phyloP scores from a whole-genome alignment of 2,888 invertebrate genomes.

The Pomacea canaliculata region DNA sequence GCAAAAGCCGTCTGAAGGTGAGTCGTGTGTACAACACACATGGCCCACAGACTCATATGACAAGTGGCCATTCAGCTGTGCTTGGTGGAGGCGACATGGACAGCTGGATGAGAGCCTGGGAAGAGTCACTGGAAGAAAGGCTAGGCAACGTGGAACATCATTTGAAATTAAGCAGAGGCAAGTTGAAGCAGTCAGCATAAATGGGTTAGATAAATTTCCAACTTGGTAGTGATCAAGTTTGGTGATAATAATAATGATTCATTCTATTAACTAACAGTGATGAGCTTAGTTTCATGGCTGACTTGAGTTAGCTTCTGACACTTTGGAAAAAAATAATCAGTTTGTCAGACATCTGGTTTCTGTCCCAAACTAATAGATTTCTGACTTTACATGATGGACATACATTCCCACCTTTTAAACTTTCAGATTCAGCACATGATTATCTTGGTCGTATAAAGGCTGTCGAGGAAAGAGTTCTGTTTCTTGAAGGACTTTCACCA shows the following conservation, averaged over 20 bases:
- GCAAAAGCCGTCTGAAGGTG: constrained; percentile 82
- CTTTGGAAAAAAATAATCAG: no score
- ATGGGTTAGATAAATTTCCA: no score
- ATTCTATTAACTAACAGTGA: no score
- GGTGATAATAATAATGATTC: no score
- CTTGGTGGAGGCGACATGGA: background rate
- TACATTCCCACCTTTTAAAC: no score
- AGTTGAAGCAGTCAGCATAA: background rate
- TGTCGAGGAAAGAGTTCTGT: constrained; percentile 81
- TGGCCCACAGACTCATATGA: constrained; percentile 58
- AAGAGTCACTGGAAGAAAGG: constrained; percentile 78
- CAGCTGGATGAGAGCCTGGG: constrained; percentile 32
- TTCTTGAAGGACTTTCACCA: constrained; percentile 83
- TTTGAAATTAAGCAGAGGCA: constrained; percentile 70
- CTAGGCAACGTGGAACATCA: constrained; percentile 77
- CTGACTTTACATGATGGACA: no score
- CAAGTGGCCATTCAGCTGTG: constrained; percentile 16
- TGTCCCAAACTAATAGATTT: no score
- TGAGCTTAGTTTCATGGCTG: no score
- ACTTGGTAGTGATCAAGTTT: no score
- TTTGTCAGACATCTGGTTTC: no score
- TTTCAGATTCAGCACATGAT: constrained; percentile 70
- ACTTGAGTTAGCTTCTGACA: no score
- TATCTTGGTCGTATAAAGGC: constrained; percentile 80
- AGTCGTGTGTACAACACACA: constrained; percentile 69